Conservation (phyloP, 2,797 vertebrate species). For the Lepilemur ruficaudatus region DNA sequence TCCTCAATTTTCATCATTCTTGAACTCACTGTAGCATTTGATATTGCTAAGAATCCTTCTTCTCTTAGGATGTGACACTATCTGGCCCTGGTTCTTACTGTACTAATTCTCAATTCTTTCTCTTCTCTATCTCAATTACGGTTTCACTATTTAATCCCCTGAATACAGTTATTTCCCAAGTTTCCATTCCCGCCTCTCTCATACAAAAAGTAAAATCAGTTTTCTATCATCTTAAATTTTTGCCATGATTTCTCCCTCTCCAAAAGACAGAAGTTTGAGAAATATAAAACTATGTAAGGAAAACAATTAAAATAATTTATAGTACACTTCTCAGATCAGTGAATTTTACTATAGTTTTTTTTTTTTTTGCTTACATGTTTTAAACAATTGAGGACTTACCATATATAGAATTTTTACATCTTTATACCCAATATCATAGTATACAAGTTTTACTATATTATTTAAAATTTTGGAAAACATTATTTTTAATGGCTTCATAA, state of each 20-base stretch:
- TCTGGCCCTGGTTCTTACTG: not conserved
- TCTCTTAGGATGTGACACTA: not conserved
- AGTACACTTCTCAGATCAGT: not conserved
- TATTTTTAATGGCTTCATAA: not conserved
- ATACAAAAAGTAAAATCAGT: not conserved
- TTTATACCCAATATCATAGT: not conserved
- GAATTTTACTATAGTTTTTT: not conserved
- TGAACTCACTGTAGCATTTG: not conserved
- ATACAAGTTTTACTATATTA: not conserved
- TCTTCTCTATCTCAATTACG: not conserved
- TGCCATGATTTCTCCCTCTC: not conserved
- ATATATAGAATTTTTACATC: not conserved
- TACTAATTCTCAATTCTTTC: not conserved
- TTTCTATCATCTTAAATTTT: not conserved
- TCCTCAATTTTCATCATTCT: not conserved
- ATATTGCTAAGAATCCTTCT: not conserved
- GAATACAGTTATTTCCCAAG: not conserved
- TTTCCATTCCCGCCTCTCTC: not conserved
- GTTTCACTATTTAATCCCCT: not conserved
- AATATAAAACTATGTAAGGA: not conserved
- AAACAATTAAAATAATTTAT: not conserved
- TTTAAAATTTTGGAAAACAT: not conserved
- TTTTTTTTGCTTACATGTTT: not conserved
- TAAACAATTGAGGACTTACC: not conserved
- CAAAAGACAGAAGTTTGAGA: not conserved